Conservation (phyloP, 2,888 invertebrate species). For the Polietes domitor region DNA sequence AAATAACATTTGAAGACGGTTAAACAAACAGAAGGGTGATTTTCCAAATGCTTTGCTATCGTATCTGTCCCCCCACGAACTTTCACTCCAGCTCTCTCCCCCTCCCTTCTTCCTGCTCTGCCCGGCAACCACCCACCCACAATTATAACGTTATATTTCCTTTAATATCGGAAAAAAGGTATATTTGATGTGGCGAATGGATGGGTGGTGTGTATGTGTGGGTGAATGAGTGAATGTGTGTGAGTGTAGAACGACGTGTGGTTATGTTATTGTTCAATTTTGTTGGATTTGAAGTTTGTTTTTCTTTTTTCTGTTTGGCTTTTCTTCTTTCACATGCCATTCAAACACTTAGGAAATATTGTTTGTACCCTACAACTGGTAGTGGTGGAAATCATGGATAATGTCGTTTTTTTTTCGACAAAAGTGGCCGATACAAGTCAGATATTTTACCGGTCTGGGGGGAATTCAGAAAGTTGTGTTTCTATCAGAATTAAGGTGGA, state of each 20-base stretch:
- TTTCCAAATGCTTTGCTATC: constrained; percentile 28
- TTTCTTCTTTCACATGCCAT: constrained; percentile 15
- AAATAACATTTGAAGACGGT: constrained; percentile 57
- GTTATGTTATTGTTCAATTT: constrained; percentile 66
- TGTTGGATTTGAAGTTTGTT: constrained; percentile 63
- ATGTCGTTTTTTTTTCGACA: too few species aligned
- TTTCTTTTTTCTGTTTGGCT: constrained; percentile 33
- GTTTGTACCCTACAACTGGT: background rate
- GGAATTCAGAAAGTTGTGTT: too few species aligned
- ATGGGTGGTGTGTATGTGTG: constrained; percentile 1
- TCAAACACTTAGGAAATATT: constrained; percentile 42
- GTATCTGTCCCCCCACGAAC: background rate
- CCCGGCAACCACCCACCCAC: constrained; percentile 62
- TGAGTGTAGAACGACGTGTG: constrained; percentile 51
- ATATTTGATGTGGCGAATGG: constrained; percentile 19
- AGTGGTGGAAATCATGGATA: background rate
- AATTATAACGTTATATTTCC: constrained; percentile 67
- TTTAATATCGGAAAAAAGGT: constrained; percentile 60
- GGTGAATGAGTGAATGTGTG: background rate
- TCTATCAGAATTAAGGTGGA: too few species aligned
- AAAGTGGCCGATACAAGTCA: too few species aligned
- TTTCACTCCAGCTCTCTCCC: background rate
- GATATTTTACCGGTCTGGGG: too few species aligned
- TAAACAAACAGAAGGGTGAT: constrained; percentile 59
- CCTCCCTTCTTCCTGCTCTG: background rate